A percentile compares a stretch with the other conserved stretches of the same genome.
Conservation (phyloP, 2,113 vertebrate genomes). For the Cervus canadensis region DNA sequence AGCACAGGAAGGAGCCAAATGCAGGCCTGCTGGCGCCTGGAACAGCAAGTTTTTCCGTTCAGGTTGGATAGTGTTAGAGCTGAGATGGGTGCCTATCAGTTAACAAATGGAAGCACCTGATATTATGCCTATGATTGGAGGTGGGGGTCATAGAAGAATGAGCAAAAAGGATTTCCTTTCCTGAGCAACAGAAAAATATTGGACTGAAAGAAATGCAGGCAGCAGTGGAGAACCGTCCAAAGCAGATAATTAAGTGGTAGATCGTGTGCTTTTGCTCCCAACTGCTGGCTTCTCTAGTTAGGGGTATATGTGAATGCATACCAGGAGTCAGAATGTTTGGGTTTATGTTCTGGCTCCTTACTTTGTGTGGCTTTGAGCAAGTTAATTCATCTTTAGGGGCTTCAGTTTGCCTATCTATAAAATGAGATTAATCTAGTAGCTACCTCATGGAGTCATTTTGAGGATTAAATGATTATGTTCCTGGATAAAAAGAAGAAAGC, state of each 20-base stretch:
- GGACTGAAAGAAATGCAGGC: background rate
- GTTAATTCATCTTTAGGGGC: background rate
- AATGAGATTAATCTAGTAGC: background rate
- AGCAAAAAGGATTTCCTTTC: background rate
- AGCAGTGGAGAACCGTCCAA: background rate
- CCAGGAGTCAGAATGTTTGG: background rate
- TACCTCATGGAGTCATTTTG: background rate
- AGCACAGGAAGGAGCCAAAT: conserved; percentile 24
- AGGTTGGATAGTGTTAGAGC: background rate
- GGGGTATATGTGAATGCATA: rapidly evolving
- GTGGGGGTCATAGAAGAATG: background rate
- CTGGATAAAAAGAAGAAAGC: background rate
- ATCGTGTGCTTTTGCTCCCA: background rate
- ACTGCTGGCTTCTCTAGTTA: background rate
- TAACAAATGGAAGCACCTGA: background rate
- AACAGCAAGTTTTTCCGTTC: background rate
- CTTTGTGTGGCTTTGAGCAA: background rate
- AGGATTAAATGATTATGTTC: background rate
- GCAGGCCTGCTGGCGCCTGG: background rate
- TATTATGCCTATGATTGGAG: background rate
- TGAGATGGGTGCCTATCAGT: background rate
- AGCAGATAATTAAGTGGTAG: rapidly evolving
- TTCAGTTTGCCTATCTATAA: background rate
- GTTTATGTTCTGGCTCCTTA: background rate
- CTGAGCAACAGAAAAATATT: background rate